A percentile compares a stretch with the other conserved stretches of the same genome.
Evolutionary conservation across 2,888 invertebrate genomes (phyloP).

Genomic region (Synergus umbraculus): DNA sequence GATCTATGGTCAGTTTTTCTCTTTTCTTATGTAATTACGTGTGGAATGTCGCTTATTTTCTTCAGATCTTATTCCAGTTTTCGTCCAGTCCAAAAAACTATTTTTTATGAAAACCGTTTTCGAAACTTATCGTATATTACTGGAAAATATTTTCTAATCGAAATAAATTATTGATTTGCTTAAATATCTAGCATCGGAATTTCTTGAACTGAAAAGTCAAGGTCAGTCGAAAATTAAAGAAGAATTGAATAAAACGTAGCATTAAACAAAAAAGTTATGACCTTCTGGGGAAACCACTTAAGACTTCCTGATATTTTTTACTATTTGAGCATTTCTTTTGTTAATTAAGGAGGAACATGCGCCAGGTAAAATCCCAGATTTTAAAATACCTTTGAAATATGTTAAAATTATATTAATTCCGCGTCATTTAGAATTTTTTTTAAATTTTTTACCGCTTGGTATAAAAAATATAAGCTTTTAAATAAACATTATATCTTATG

Average conservation of each 20-base stretch:
- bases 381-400: too few species aligned
- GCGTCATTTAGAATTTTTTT: too few species aligned
- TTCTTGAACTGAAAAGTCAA: background rate
- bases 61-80: too few species aligned
- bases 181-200: background rate
- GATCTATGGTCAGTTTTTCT: background rate
- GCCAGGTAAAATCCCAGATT: too few species aligned
- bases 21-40: background rate
- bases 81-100: too few species aligned
- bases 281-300: background rate
- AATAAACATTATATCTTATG: too few species aligned
- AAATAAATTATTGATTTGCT: background rate
- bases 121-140: background rate
- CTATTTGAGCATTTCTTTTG: background rate
- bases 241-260: background rate
- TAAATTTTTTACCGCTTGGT: too few species aligned
- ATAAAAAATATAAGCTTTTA: too few species aligned
- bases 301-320: background rate
- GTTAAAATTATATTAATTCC: too few species aligned
- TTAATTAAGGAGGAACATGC: too few species aligned
- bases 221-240: constrained; percentile 15
- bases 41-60: too few species aligned
- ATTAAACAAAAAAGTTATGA: background rate
- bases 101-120: background rate
- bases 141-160: background rate